These are phyloP conservation scores for Isaurus tuberculatus DNA, from an alignment of 92 coral and sea anemone species.

Conservation along the genomic window DNA sequence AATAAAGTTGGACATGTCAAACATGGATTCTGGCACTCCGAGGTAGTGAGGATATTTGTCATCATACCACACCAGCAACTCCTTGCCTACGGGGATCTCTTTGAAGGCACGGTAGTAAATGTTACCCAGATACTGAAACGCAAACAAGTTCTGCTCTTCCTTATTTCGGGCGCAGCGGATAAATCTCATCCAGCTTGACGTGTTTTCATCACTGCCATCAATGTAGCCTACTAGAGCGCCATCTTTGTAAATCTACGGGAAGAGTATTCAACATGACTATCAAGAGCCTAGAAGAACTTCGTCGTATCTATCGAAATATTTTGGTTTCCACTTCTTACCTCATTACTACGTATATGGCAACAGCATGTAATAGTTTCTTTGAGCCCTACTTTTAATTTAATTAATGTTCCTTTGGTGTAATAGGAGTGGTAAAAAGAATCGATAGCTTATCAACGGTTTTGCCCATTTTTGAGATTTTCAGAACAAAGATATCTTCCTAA, in stretches of 20 bases:
- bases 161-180: conserved; percentile 89
- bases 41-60: conserved; percentile 96
- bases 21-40: conserved; percentile 93
- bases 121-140: conserved; percentile 95
- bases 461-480: no score
- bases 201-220: conserved; percentile 89
- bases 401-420: no score
- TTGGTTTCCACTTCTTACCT: no score
- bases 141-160: conserved; percentile 90
- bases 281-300: no score
- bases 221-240: conserved; percentile 78
- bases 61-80: conserved; percentile 97
- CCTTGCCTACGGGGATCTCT: conserved; percentile 79
- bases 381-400: no score
- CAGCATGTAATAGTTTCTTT: no score
- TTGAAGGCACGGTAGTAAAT: conserved; percentile 90
- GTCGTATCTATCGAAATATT: no score
- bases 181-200: conserved; percentile 98
- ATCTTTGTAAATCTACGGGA: conserved; percentile 83
- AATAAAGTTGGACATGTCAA: conserved; percentile 88
- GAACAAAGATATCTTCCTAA: no score
- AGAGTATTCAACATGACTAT: no score
- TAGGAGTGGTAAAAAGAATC: no score
- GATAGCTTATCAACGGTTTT: no score
- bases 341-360: no score